Evolutionary conservation across 2,113 vertebrate species (phyloP).

Genomic region (Ceyx cyanopectus): DNA sequence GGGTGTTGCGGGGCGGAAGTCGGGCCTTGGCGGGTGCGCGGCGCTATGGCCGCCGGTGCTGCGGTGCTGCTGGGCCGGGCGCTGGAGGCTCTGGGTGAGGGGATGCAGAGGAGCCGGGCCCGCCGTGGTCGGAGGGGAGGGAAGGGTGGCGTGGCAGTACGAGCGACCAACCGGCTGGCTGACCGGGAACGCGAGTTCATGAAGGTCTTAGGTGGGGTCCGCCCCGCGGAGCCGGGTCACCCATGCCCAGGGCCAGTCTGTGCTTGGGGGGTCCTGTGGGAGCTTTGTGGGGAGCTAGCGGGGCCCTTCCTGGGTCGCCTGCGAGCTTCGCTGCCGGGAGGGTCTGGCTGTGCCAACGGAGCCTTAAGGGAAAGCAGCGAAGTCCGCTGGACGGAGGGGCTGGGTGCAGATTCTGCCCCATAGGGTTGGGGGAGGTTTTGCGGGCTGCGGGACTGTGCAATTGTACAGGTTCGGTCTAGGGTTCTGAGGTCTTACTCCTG

Average conservation of each 20-base stretch:
- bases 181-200: no score
- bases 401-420: accelerated
- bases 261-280: accelerated
- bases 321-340: not conserved
- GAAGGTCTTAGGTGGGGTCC: accelerated
- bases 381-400: no score
- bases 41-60: accelerated
- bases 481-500: accelerated
- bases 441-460: accelerated
- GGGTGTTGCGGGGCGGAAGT: not conserved
- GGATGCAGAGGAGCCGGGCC: not conserved
- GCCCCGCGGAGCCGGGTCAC: no score
- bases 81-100: slow-evolving; percentile 3
- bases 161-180: no score
- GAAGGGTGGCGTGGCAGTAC: no score
- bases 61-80: not conserved
- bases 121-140: accelerated
- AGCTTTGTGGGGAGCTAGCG: accelerated
- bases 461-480: accelerated
- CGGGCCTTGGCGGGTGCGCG: accelerated
- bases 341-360: accelerated
- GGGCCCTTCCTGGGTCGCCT: accelerated
- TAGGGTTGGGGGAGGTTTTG: accelerated
- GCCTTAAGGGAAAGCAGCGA: no score
- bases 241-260: no score